A percentile compares a stretch with the other conserved stretches of the same genome.
Conservation (phyloP, 1,140 invertebrate species). For the Lasaia peninsularis region DNA sequence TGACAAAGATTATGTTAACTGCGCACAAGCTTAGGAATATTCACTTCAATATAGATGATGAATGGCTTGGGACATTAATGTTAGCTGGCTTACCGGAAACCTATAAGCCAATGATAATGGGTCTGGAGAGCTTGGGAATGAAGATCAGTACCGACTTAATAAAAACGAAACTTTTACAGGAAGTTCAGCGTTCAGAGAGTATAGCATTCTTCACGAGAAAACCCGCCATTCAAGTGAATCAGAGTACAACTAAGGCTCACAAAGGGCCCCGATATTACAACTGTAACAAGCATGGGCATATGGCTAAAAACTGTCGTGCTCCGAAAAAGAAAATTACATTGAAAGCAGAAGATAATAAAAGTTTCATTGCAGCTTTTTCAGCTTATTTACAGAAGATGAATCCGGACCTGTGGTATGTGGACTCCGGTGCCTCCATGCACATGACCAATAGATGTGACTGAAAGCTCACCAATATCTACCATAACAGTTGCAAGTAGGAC, state of each 20-base stretch:
- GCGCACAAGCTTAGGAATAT: conserved; percentile 44
- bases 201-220: conserved; percentile 28
- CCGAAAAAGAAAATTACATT: conserved; percentile 23
- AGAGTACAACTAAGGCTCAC: conserved; percentile 1
- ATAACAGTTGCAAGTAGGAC: conserved; percentile 34
- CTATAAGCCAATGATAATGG: conserved; percentile 66
- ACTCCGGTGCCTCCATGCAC: conserved; percentile 38
- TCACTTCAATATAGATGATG: conserved; percentile 45
- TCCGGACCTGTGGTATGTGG: conserved; percentile 36
- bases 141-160: conserved; percentile 49
- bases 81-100: conserved; percentile 51
- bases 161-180: conserved; percentile 58
- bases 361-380: conserved; percentile 37
- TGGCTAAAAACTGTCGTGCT: conserved; percentile 26
- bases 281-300: conserved; percentile 28
- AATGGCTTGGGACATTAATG: conserved; percentile 51
- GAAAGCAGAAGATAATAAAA: conserved; percentile 22
- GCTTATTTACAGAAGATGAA: conserved; percentile 24
- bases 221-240: conserved; percentile 1
- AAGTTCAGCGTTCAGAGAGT: conserved; percentile 29
- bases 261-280: conserved; percentile 28
- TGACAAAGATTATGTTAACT: conserved; percentile 32
- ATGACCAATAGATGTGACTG: conserved; percentile 31
- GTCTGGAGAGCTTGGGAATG: conserved; percentile 38
- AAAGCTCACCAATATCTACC: conserved; percentile 29